Evolutionary conservation across 2,113 vertebrate species (phyloP).

Genomic region (Numida meleagris): DNA sequence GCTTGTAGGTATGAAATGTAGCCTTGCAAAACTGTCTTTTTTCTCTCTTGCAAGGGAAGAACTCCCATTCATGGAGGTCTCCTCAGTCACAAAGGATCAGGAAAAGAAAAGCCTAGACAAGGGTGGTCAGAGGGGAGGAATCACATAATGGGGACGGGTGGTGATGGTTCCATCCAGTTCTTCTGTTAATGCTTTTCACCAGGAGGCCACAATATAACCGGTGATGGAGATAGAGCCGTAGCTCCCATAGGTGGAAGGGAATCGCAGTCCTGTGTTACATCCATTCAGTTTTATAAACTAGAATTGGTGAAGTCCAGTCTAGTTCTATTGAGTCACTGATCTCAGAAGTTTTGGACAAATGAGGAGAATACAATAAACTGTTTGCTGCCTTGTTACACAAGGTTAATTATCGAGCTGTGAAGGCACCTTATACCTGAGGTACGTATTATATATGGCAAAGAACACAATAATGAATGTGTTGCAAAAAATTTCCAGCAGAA

Average conservation of each 20-base stretch:
- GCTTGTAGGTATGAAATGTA: background rate
- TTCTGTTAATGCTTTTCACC: background rate
- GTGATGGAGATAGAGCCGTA: background rate
- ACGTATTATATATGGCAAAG: background rate
- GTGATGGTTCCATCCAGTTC: background rate
- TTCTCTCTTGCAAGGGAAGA: background rate
- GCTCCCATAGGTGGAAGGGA: background rate
- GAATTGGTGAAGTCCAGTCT: background rate
- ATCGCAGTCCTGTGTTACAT: background rate
- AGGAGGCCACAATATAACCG: background rate
- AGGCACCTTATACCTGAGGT: background rate
- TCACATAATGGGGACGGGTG: background rate
- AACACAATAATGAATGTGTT: background rate
- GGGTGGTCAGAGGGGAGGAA: background rate
- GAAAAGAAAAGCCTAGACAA: background rate
- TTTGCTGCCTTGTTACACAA: background rate
- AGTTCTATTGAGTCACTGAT: background rate
- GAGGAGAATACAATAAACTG: background rate
- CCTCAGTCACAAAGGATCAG: background rate
- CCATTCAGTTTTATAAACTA: background rate
- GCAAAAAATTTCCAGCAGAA: constrained; percentile 28
- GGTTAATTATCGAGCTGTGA: background rate
- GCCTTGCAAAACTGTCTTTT: background rate
- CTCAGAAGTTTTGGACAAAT: background rate
- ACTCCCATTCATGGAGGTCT: background rate